phyloP scores from a whole-genome alignment of 2,888 invertebrate genomes.

The Amiota communis region DNA sequence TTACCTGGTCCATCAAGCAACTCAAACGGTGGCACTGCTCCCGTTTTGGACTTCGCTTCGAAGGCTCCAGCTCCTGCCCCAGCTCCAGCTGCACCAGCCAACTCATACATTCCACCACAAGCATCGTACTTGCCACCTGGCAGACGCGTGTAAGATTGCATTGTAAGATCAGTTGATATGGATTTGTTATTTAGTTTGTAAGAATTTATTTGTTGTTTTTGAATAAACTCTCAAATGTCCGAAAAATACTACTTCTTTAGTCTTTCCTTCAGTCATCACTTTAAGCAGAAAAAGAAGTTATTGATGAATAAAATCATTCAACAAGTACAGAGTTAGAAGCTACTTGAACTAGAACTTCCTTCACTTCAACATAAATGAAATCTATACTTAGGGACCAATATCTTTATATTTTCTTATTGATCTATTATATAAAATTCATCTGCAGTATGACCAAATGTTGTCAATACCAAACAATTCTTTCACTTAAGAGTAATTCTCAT shows the following conservation, averaged over 20 bases:
- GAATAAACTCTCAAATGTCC: not conserved
- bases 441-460: no score
- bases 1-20: conserved; percentile 58
- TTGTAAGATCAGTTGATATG: conserved; percentile 32
- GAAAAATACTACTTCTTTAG: not conserved
- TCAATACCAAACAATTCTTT: no score
- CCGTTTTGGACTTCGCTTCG: conserved; percentile 62
- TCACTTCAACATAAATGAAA: no score
- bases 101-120: conserved; percentile 43
- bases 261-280: no score
- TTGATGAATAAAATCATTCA: not conserved
- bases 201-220: not conserved
- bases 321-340: no score
- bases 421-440: no score
- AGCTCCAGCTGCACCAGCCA: conserved; percentile 33
- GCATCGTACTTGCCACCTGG: conserved; percentile 50
- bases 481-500: not conserved
- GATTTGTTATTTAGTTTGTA: conserved; percentile 45
- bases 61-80: conserved; percentile 39
- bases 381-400: no score
- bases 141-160: conserved; percentile 46
- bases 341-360: no score
- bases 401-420: no score
- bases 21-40: conserved; percentile 58
- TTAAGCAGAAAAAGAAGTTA: not conserved